phyloP scores from a whole-genome alignment of 2,113 vertebrate species.

The Rhombomys opimus region DNA sequence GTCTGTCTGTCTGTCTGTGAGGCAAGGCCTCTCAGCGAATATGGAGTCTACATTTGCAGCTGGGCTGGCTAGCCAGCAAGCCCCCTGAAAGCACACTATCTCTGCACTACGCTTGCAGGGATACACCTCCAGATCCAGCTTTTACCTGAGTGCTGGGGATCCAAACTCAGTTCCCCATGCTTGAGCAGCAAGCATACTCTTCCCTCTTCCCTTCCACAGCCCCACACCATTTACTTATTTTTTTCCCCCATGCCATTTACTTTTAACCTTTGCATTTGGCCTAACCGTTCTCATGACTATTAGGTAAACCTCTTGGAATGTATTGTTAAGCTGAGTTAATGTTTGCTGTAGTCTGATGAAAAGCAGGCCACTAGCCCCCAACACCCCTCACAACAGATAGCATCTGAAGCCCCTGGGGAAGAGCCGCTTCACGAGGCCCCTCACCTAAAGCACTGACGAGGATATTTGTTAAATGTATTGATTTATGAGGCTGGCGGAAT shows the following conservation, averaged over 20 bases:
- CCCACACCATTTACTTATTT: not conserved
- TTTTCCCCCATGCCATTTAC: not conserved
- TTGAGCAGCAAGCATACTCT: not conserved
- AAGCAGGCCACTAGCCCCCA: not conserved
- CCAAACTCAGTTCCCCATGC: not conserved
- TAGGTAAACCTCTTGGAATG: constrained; percentile 36
- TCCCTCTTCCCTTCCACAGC: not conserved
- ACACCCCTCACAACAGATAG: not conserved
- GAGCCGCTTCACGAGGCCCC: not conserved
- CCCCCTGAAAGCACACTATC: not conserved
- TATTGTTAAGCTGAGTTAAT: constrained; percentile 17
- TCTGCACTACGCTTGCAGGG: not conserved
- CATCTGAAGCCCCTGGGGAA: not conserved
- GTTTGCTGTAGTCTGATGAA: constrained; percentile 13
- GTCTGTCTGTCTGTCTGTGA: not conserved
- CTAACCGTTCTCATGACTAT: not conserved
- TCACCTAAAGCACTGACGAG: too few relatives aligned
- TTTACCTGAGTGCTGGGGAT: not conserved
- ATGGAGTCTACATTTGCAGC: not conserved
- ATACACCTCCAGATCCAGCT: not conserved
- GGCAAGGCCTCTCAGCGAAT: not conserved
- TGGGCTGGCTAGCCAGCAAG: not conserved
- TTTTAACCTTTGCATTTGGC: not conserved
- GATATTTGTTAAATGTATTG: not conserved
- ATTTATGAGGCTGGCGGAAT: not conserved